Evolutionary conservation across 2,113 vertebrate species (phyloP), one percentile per base, ranked within the genome.

Genomic region (Micronycteris hirsuta): DNA sequence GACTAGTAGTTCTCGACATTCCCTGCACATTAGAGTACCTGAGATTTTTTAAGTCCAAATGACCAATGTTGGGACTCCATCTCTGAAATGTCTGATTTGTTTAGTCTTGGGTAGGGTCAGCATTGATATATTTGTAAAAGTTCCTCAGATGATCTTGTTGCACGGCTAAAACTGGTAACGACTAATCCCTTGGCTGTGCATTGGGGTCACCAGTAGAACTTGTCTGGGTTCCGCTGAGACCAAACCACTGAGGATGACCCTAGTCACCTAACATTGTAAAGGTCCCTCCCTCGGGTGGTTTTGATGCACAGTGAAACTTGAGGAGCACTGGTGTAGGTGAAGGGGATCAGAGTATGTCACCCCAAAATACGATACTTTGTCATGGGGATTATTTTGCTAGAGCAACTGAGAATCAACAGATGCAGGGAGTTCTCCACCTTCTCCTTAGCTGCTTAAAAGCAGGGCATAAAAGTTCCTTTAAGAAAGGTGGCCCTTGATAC

Each of bases 1-100:
- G 2, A 77, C 31, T 12, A 36, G 36, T 43, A 11, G 17, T 86
- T 93, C 58, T 88, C 28, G 49, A 26, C 3, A 65, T 17, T 63
- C 17, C 49, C 0, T 68, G 31, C 38, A 87, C 54, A 61, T 45
- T n/a, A 89, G 9, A 89, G 61, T 45, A 84, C 17, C 73, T 88
- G 38, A 91, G 24, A 28, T 81, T 68, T 95, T 95, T 65, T n/a
- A 83, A 93, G 84, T 84, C 8, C 14, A 58, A 33, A 58, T 52
- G 33, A 76, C 47, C 5, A 41, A 22, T 15, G 2, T 71, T 4
- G 77, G 19, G 4, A 17, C 7, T 26, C 1, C 3, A 36, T 71
- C 9, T 52, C 28, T 49, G 67, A 45, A 56, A 87, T 73, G 77
- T 76, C 7, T 84, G 28, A 13, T 38, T 77, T 73, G 61, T 26